A percentile compares a stretch with the other conserved stretches of the same genome.
phyloP scores from a whole-genome alignment of 2,113 vertebrate genomes.

The Salvelinus alpinus region DNA sequence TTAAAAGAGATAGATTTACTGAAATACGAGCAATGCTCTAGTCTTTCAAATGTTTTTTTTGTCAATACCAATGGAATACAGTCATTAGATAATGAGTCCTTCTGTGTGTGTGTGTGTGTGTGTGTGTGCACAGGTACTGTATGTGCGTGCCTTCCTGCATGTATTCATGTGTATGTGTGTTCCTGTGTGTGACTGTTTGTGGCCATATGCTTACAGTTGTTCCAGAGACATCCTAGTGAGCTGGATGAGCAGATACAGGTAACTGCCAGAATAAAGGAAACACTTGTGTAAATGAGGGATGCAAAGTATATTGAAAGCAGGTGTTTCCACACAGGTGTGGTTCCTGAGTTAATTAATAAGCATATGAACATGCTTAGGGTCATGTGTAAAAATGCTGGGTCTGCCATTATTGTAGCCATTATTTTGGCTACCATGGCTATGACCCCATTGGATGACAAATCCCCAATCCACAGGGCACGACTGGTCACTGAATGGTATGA shows the following conservation, averaged over 20 bases:
- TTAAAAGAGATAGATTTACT: too few relatives aligned
- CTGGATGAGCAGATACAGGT: not conserved
- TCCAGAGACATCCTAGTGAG: not conserved
- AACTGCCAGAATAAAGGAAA: too few relatives aligned
- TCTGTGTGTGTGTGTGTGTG: not conserved
- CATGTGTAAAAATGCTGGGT: too few relatives aligned
- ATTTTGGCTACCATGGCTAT: too few relatives aligned
- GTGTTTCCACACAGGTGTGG: not conserved
- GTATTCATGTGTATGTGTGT: not conserved
- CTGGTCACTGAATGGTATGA: too few relatives aligned
- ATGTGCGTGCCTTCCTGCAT: not conserved
- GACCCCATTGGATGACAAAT: too few relatives aligned
- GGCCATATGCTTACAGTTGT: not conserved
- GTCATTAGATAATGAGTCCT: not conserved
- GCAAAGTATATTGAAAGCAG: too few relatives aligned
- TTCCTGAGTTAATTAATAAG: not conserved
- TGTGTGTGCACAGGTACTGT: not conserved
- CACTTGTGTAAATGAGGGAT: too few relatives aligned
- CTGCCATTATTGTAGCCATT: too few relatives aligned
- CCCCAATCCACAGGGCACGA: too few relatives aligned
- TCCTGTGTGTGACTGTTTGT: not conserved
- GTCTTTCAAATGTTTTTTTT: not conserved
- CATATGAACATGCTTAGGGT: too few relatives aligned
- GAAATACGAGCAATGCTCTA: slow-evolving; percentile 7
- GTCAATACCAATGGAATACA: not conserved